Conservation (phyloP, 2,797 vertebrate genomes). For the Linurgus olivaceus region DNA sequence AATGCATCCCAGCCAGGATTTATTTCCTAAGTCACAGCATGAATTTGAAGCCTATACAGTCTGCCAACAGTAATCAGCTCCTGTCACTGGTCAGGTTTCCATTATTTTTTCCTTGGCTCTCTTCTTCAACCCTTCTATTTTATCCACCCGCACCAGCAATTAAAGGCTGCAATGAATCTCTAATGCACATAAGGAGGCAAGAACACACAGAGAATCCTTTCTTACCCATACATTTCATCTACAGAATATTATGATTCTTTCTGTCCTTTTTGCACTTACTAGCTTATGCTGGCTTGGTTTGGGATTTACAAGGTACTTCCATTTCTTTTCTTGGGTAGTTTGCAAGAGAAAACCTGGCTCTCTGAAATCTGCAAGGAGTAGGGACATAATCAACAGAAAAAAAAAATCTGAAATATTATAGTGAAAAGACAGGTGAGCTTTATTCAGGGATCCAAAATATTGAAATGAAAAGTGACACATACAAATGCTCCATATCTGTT, state of each 20-base stretch:
- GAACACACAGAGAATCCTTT: background rate
- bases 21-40: constrained; percentile 48
- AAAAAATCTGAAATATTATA: background rate
- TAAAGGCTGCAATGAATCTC: constrained; percentile 23
- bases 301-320: background rate
- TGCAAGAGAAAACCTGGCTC: background rate
- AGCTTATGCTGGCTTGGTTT: background rate
- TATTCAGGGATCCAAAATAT: background rate
- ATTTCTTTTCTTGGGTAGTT: background rate
- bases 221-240: background rate
- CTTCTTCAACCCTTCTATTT: background rate
- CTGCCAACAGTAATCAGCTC: constrained; percentile 1
- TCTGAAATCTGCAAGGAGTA: background rate
- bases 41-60: constrained; percentile 29
- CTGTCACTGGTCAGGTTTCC: constrained; percentile 20
- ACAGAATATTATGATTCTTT: background rate
- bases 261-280: background rate
- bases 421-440: background rate
- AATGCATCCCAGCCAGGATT: constrained; percentile 40
- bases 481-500: background rate
- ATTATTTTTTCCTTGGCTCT: constrained; percentile 34
- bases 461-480: background rate
- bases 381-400: background rate
- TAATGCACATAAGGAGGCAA: background rate
- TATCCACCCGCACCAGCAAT: background rate